Evolutionary conservation across 2,113 vertebrate genomes (phyloP).

Genomic region (Percina caprodes): DNA sequence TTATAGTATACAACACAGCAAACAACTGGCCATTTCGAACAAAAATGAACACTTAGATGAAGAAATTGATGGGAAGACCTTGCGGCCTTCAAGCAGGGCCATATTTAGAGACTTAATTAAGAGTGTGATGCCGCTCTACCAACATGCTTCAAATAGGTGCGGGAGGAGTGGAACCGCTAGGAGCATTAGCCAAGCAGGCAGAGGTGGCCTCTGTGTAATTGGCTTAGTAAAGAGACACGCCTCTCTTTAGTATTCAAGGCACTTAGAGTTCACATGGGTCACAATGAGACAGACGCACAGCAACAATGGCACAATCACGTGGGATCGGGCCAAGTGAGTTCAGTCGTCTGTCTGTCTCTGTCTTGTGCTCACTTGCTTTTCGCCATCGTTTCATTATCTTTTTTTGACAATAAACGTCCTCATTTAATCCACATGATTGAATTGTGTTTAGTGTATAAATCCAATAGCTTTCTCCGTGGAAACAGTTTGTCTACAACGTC

Average conservation of each 20-base stretch:
- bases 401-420: not conserved
- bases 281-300: slow-evolving; percentile 24
- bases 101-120: not conserved
- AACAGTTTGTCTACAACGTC: not conserved
- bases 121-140: not conserved
- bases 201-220: slow-evolving; percentile 70
- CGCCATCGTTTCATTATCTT: not conserved
- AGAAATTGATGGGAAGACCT: not conserved
- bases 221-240: slow-evolving; percentile 57
- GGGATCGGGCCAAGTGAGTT: slow-evolving; percentile 2
- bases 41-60: not conserved
- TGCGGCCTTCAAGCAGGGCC: not conserved
- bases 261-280: slow-evolving; percentile 38
- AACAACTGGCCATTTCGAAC: not conserved
- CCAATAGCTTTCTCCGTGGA: not conserved
- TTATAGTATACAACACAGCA: not conserved
- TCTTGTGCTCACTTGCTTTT: not conserved
- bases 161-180: slow-evolving; percentile 5
- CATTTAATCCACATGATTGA: not conserved
- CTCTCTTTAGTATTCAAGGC: slow-evolving; percentile 48
- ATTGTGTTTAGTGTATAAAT: not conserved
- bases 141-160: not conserved
- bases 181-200: slow-evolving; percentile 34
- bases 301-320: slow-evolving; percentile 32
- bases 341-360: slow-evolving; percentile 1